Evolutionary conservation across 2,797 vertebrate species (phyloP).

Genomic region (Heteromormyrus szaboi): DNA sequence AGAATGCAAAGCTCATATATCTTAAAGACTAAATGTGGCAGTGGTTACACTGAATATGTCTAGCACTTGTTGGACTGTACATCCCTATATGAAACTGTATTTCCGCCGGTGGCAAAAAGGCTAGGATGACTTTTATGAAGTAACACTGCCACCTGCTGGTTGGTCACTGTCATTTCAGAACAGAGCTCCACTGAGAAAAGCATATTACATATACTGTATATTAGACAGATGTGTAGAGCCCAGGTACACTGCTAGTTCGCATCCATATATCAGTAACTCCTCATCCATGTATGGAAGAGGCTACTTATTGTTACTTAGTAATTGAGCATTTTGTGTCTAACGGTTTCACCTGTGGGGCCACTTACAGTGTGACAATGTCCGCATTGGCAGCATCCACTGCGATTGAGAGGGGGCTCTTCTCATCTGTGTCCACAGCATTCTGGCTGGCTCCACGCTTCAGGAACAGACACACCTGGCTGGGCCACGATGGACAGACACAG

Average conservation of each 20-base stretch:
- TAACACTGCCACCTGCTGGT: background rate
- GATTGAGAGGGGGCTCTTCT: slow-evolving; percentile 85
- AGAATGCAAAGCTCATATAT: background rate
- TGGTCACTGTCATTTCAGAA: background rate
- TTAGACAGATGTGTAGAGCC: background rate
- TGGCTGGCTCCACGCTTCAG: slow-evolving; percentile 96
- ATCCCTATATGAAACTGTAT: background rate
- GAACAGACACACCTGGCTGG: slow-evolving; percentile 94
- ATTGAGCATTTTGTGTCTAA: background rate
- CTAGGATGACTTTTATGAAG: background rate
- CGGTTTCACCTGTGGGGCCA: slow-evolving; percentile 12
- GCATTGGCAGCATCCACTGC: slow-evolving; percentile 95
- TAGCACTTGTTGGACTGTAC: background rate
- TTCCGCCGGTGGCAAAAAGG: background rate
- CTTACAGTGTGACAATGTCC: slow-evolving; percentile 94
- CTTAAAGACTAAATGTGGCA: background rate
- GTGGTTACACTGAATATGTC: background rate
- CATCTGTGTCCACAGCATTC: slow-evolving; percentile 85
- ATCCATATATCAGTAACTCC: background rate
- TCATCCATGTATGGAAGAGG: background rate
- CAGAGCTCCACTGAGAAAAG: background rate
- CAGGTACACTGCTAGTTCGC: background rate
- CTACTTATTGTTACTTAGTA: background rate
- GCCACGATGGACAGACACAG: background rate
- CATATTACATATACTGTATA: background rate